Conservation (phyloP, 1,140 invertebrate species). For the Bombus waltoni region DNA sequence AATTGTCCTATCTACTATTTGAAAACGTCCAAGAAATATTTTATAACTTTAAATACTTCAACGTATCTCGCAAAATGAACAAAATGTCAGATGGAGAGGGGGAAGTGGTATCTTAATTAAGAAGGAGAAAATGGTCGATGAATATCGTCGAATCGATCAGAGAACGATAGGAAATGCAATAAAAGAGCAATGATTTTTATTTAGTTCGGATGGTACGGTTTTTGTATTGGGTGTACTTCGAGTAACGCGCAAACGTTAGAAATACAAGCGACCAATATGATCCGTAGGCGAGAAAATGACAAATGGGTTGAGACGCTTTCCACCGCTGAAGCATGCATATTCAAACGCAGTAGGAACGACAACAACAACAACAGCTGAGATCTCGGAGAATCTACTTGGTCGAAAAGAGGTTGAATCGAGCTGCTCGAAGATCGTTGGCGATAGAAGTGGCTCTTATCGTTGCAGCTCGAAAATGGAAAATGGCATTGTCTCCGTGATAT, state of each 20-base stretch:
- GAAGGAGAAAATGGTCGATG: too few relatives aligned
- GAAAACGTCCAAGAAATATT: too few relatives aligned
- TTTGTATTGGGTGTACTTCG: neutral
- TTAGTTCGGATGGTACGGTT: too few relatives aligned
- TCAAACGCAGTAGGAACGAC: neutral
- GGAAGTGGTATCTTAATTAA: too few relatives aligned
- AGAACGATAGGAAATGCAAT: neutral
- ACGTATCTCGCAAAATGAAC: neutral
- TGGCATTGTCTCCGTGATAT: slow-evolving; percentile 43
- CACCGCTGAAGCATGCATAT: slow-evolving; percentile 2
- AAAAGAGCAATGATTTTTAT: too few relatives aligned
- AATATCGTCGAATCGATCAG: neutral
- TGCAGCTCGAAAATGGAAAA: neutral
- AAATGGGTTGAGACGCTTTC: neutral
- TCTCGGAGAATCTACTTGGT: neutral
- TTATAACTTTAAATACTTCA: too few relatives aligned
- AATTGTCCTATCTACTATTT: too few relatives aligned
- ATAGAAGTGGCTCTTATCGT: slow-evolving; percentile 6
- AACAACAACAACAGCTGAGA: neutral
- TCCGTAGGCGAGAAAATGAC: neutral
- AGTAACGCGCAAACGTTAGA: neutral
- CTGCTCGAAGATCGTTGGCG: slow-evolving; percentile 6
- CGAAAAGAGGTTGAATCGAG: neutral
- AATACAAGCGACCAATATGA: neutral
- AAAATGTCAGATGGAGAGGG: neutral